Evolutionary conservation across 2,113 vertebrate genomes (phyloP), one percentile per base, ranked within the genome.

Genomic region (Notarius lentiginosus): DNA sequence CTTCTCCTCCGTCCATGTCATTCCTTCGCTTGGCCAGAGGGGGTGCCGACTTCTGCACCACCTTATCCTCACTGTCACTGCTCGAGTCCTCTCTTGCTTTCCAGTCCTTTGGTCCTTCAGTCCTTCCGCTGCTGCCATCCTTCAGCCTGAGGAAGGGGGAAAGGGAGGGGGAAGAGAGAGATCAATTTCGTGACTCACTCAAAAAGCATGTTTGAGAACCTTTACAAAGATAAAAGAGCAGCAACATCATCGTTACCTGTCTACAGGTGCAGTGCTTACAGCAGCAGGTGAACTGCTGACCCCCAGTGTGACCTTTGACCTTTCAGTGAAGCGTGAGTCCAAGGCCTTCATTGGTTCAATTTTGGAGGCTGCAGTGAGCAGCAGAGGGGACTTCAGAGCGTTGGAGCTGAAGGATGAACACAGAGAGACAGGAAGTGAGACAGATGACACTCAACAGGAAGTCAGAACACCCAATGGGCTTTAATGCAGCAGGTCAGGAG

Each of bases 341-440:
- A 99, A 93, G 0, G 98, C 98, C 92, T 98, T 99, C 98, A 99
- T 99, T 0, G 98, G 98, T 84, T 99, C 98, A 0, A 99, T 99
- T 94, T 98, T 98, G 89, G 97, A 95, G 68, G 97, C 96, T 34
- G 97, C 95, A 0, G 96, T 96, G 89, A 99, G 91, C 79, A 97
- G 94, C 27, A 97, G 94, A 83, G 93, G 94, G 27, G 96, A 92
- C 0, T 95, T 95, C 30, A 95, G 90, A 79, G 92, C 87, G 8
- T 83, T 70, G n/a, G 86, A 79, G 87, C 94, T 90, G 82, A 30
- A 94, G 66, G 12, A 66, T 18, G 79, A n/a, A 10, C 49, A 58
- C n/a, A 58, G 9, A 87, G 2, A 47, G 53, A 18, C 9, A 17
- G 12, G 6, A 55, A 17, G 24, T 51, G 53, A 79, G 49, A 56